Base-by-base conservation (phyloP, 1,140 invertebrate species). In the Paramacrobiotus metropolitanus region DNA sequence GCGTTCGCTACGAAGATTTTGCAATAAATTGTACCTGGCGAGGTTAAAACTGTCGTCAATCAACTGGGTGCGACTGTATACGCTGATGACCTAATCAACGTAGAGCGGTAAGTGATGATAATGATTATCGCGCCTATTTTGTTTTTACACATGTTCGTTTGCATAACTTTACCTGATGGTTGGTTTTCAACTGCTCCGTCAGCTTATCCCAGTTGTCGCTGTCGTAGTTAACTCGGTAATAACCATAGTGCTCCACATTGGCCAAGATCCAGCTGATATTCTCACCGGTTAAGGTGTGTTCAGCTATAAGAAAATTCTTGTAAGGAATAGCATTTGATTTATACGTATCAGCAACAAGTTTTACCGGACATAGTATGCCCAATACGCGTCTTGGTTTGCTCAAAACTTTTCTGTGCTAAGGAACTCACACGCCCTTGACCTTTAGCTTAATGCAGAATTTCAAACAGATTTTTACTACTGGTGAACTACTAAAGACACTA, bases 1-100 rank as follows among this genome's bases (percentile, higher is more conserved):
- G n/a, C 34, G n/a, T 9, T n/a, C 9, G 34, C 9, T n/a, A 40
- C 9, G n/a, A 9, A 40, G 34, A 40, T n/a, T n/a, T n/a, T n/a
- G n/a, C 9, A 40, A 40, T n/a, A 40, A 40, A n/a, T 15, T 59
- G 45, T 63, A 63, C 65, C 64, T 62, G 0, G 86, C 86, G 31
- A 94, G 73, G 67, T 86, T 86, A 66, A 91, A 77, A 0, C 85
- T 81, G 70, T 93, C 89, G 67, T 92, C 86, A 1, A 93, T 75
- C 2, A 92, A 74, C 70, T 93, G 88, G 0, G 87, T 88, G 64
- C 88, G 72, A 70, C 92, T 93, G 29, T 83, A 79, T 0, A 80
- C 76, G 44, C 82, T 77, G 55, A 90, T 85, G 2, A 71, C 68
- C 60, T 79, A 62, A 20, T 44, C 64, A 55, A 45, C 48, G 62